Conservation (phyloP, 2,113 vertebrate species). For the Felis chaus region DNA sequence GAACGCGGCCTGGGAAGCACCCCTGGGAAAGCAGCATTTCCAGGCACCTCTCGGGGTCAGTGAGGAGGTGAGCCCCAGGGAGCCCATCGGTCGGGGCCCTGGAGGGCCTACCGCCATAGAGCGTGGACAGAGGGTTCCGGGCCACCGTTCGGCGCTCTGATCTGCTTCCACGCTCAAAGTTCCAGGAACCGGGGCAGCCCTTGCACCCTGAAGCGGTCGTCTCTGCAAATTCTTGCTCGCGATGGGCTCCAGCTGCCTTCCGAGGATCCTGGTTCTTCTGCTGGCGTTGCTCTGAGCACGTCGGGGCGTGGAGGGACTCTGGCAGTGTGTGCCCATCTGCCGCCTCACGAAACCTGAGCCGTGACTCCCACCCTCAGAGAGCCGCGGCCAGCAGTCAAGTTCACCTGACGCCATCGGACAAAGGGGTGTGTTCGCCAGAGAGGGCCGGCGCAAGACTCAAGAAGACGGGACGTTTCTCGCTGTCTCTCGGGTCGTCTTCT, state of each 20-base stretch:
- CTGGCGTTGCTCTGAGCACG: background rate
- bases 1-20: accelerated
- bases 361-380: background rate
- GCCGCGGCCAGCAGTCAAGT: too few species aligned
- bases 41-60: accelerated
- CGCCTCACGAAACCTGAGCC: background rate
- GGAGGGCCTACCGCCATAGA: background rate
- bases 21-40: too few species aligned
- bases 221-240: background rate
- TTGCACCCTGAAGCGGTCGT: background rate
- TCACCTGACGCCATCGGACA: accelerated
- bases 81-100: accelerated
- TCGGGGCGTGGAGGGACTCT: accelerated
- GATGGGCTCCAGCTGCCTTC: background rate
- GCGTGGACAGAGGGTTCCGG: accelerated
- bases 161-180: accelerated
- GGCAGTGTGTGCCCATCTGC: background rate
- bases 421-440: background rate
- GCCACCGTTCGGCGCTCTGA: background rate
- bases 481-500: too few species aligned
- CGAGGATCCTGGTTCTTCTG: accelerated
- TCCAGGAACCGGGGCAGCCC: accelerated
- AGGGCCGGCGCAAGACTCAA: background rate
- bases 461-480: background rate
- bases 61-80: too few species aligned